Base-by-base conservation (phyloP, 2,888 invertebrate species). In the Conistra vaccinii region DNA sequence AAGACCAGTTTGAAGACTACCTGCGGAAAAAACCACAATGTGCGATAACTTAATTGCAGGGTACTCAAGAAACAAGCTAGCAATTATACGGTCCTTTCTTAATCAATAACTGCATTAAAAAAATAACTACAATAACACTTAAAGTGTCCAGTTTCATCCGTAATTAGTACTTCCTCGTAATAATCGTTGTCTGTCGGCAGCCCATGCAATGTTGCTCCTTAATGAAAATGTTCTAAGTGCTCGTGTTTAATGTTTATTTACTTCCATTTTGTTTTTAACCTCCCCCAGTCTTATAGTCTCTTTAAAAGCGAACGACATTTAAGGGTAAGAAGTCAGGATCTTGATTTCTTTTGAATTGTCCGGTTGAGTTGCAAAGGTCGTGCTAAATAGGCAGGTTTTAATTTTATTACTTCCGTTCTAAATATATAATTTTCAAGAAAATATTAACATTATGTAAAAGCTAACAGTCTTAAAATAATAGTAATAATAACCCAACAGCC, bases 221-320 rank as follows among this genome's bases (percentile, higher is more conserved):
- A 95, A 96, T 95, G 95, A 96, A 95, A 95, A 95, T 91, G 92
- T 93, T 94, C 92, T 92, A 94, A 95, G 94, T 94, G 92, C 92
- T 92, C 82, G 92, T 93, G 93, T 93, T 95, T 94, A 94, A 94
- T 93, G 93, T 95, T 94, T 95, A 95, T 93, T 94, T 93, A 93
- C 93, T 93, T 94, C 92, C 92, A 94, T 91, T 95, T 93, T 90
- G 90, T 94, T 94, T 95, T 93, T 95, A 92, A 93, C 86, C 90
- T 90, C 85, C 87, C 63, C 51, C 73, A 32, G 90, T 90, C 90
- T 92, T 91, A 92, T 89, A 89, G 88, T 90, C 89, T 89, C 91
- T 90, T 87, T 90, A 89, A 91, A 89, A 91, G 88, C 88, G 78
- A 89, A 84, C 87, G 76, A 89, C 87, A 85, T 88, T 86, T 89